Base-by-base conservation (phyloP, 1,140 invertebrate species). In the Lepidurus apus region DNA sequence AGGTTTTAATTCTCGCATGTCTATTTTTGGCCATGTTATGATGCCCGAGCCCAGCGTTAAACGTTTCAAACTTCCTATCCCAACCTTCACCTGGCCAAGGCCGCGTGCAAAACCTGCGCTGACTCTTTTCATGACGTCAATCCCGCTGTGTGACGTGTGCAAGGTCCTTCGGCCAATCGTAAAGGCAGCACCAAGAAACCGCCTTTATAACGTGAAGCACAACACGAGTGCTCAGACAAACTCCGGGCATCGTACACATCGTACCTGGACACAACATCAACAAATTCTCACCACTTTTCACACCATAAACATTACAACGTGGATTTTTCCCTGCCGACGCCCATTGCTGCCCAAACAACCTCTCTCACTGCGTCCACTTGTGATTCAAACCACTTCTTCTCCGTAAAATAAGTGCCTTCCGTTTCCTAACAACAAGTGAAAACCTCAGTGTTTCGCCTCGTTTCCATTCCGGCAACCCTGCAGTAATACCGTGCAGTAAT, bases 21-120 rank as follows among this genome's bases (percentile, higher is more conserved):
- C 53, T 65, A 65, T 65, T 65, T 65, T 65, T 65, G 53, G 53
- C 53, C 53, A 65, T 65, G 53, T 65, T 65, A 65, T 65, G 53
- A 65, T 65, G 53, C 53, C 53, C 53, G 53, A 65, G 53, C 21
- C 53, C 13, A 13, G 53, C 17, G 21, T 13, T 65, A 65, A 65
- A 65, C 17, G 21, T 65, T 65, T 65, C 53, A 17, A 65, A 65
- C 53, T 65, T 65, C 53, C 53, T 65, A 65, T 65, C 53, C n/a
- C 53, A 65, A 65, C 53, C 53, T 65, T 65, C 53, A 65, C 53
- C 53, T 65, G 53, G 53, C 53, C 53, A 65, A 65, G 53, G 53
- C 53, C 53, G 53, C 53, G 17, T 65, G 53, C 53, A 21, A 65
- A 65, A 5, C 53, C 53, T 65, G 53, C 53, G 53, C 53, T 65